Conservation (phyloP, 1,140 invertebrate genomes). For the Leptonema lineaticorne region DNA sequence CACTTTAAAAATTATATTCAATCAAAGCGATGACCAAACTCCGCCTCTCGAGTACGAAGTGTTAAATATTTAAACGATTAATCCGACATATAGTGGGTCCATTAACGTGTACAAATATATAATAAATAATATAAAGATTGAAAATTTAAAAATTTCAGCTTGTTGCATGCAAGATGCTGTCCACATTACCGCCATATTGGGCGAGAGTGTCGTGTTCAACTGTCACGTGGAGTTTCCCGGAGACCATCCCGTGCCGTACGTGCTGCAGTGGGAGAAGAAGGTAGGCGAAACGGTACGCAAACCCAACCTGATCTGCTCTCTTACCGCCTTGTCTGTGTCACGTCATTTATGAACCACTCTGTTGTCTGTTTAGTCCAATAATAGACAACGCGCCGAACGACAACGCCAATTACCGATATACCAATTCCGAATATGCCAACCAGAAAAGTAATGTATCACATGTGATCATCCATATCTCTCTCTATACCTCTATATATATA, state of each 20-base stretch:
- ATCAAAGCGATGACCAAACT: too few relatives aligned
- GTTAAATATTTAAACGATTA: too few relatives aligned
- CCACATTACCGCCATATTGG: slow-evolving; percentile 92
- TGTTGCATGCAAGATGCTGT: slow-evolving; percentile 82
- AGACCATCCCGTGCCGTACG: slow-evolving; percentile 91
- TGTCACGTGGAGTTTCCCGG: slow-evolving; percentile 95
- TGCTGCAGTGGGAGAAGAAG: slow-evolving; percentile 98
- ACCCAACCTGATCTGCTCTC: slow-evolving; percentile 55
- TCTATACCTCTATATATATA: background rate
- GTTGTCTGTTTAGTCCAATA: slow-evolving; percentile 40
- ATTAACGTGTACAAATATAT: too few relatives aligned
- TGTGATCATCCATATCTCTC: slow-evolving; percentile 18
- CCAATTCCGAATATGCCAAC: slow-evolving; percentile 1
- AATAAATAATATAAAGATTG: too few relatives aligned
- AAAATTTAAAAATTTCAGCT: too few relatives aligned
- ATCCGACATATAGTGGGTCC: too few relatives aligned
- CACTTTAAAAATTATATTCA: too few relatives aligned
- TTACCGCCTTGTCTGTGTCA: slow-evolving; percentile 62
- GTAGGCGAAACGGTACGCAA: slow-evolving; percentile 91
- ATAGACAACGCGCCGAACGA: slow-evolving; percentile 27
- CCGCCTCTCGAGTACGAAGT: too few relatives aligned
- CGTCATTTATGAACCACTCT: slow-evolving; percentile 34
- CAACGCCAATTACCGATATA: slow-evolving; percentile 9
- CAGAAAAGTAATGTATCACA: slow-evolving; percentile 37
- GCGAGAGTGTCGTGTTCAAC: slow-evolving; percentile 93